Evolutionary conservation across 2,797 vertebrate genomes (phyloP).

Genomic region (Trichosurus vulpecula): DNA sequence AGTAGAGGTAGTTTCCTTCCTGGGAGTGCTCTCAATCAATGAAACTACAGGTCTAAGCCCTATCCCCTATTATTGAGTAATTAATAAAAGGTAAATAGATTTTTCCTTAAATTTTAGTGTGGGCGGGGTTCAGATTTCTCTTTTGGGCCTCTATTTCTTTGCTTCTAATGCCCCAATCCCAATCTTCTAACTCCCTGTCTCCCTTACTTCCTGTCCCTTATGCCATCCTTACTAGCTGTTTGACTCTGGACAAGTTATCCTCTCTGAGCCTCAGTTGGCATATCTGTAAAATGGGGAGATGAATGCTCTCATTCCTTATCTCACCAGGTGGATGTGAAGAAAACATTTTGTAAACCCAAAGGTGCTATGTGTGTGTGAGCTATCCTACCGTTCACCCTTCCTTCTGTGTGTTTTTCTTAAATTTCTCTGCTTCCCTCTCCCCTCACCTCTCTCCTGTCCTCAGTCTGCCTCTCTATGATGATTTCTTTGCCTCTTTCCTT

Average conservation of each 20-base stretch:
- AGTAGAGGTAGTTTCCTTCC: background rate
- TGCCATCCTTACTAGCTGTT: background rate
- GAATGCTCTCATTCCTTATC: background rate
- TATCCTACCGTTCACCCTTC: background rate
- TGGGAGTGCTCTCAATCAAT: background rate
- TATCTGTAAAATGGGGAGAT: background rate
- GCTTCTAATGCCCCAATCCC: background rate
- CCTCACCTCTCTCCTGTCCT: background rate
- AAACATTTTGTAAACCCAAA: background rate
- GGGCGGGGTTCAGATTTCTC: background rate
- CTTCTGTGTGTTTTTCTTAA: background rate
- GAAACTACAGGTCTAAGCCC: background rate
- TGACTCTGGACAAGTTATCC: background rate
- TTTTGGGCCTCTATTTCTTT: background rate
- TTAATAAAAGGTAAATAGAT: background rate
- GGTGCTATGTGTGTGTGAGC: background rate
- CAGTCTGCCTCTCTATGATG: background rate
- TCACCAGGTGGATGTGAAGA: background rate
- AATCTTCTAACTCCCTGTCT: background rate
- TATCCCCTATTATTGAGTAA: background rate
- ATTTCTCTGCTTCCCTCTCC: background rate
- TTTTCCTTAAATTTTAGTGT: background rate
- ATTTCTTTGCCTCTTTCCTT: background rate
- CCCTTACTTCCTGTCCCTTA: background rate
- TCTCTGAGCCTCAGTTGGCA: background rate